Evolutionary conservation across 2,113 vertebrate species (phyloP).

Genomic region (Onychostoma macrolepis): DNA sequence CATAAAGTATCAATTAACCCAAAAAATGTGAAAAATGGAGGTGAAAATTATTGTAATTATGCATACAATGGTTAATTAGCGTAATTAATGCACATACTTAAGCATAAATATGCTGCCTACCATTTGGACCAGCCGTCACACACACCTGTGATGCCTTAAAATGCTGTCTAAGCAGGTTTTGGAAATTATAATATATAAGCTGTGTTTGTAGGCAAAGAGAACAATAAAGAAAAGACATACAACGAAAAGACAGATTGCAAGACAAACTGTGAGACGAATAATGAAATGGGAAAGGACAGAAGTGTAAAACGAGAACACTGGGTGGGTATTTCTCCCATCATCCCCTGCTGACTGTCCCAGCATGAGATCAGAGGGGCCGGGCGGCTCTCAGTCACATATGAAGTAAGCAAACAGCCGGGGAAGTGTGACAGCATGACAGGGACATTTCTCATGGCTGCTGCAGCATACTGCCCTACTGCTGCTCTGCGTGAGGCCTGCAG

Average conservation of each 20-base stretch:
- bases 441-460: constrained; percentile 12
- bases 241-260: neutral
- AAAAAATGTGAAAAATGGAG: constrained; percentile 4
- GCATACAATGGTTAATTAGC: constrained; percentile 6
- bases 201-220: neutral
- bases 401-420: constrained; percentile 17
- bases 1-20: neutral
- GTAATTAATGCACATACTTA: constrained; percentile 18
- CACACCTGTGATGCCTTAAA: neutral
- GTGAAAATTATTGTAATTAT: neutral
- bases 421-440: constrained; percentile 33
- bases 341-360: constrained; percentile 17
- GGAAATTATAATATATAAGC: neutral
- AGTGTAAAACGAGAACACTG: constrained; percentile 21
- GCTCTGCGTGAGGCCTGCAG: constrained; percentile 13
- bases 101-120: neutral
- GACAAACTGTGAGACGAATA: neutral
- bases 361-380: constrained; percentile 5
- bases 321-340: constrained; percentile 11
- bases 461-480: constrained; percentile 23
- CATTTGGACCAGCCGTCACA: constrained; percentile 2
- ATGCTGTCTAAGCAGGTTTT: neutral
- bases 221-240: neutral
- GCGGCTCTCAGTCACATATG: neutral
- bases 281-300: constrained; percentile 24